Evolutionary conservation across 1,140 invertebrate genomes (phyloP).

Genomic region (Atta cephalotes): DNA sequence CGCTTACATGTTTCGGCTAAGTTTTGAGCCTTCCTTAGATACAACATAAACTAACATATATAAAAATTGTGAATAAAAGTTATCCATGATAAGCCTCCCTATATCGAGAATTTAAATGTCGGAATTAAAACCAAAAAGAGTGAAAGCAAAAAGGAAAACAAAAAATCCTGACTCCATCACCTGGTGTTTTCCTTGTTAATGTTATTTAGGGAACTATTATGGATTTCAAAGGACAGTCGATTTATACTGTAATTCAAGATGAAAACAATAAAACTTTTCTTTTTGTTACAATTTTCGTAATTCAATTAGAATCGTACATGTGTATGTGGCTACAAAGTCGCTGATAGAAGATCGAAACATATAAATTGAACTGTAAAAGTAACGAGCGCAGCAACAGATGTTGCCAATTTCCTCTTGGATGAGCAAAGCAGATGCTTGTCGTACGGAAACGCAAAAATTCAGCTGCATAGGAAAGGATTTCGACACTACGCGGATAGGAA

Average conservation of each 20-base stretch:
- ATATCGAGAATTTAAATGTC: too few species aligned
- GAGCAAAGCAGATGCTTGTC: slow-evolving; percentile 61
- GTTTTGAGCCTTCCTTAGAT: too few species aligned
- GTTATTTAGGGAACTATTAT: not conserved
- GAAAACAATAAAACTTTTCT: slow-evolving; percentile 17
- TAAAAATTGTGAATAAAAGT: too few species aligned
- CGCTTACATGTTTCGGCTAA: too few species aligned
- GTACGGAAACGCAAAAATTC: slow-evolving; percentile 44
- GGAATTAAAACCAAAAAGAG: too few species aligned
- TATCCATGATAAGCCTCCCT: too few species aligned
- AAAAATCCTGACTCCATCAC: not conserved
- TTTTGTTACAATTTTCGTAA: slow-evolving; percentile 40
- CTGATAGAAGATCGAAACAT: slow-evolving; percentile 55
- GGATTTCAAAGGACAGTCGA: not conserved
- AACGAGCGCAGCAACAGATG: slow-evolving; percentile 64
- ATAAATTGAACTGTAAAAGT: slow-evolving; percentile 48
- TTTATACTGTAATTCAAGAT: not conserved
- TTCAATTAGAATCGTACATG: slow-evolving; percentile 61
- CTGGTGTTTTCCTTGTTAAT: too few species aligned
- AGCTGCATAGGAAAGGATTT: slow-evolving; percentile 35
- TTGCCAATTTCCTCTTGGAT: slow-evolving; percentile 65
- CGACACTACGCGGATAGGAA: slow-evolving; percentile 24
- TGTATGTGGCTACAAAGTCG: slow-evolving; percentile 21
- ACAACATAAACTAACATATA: too few species aligned
- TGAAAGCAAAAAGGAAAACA: too few species aligned